These are phyloP conservation scores for Symphodus melops DNA, from an alignment of 2,113 vertebrate genomes.

Conservation along the genomic window DNA sequence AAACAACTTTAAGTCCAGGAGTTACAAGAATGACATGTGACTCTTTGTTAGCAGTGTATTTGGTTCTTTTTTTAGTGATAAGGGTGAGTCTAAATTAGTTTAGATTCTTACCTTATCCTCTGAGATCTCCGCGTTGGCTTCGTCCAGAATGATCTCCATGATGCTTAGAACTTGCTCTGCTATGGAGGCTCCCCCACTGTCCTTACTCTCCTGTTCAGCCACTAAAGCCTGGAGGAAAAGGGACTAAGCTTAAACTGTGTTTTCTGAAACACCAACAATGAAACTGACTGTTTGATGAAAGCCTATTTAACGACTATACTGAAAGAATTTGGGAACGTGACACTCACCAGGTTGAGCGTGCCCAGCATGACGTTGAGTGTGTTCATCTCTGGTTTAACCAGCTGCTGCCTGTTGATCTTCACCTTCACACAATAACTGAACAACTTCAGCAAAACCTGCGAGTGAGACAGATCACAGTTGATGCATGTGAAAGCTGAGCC, in stretches of 20 bases:
- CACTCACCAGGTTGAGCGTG: constrained; percentile 93
- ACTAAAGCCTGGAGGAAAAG: constrained; percentile 87
- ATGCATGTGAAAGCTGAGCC: background rate
- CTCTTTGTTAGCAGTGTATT: background rate
- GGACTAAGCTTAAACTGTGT: background rate
- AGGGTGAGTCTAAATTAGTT: background rate
- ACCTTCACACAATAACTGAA: constrained; percentile 99
- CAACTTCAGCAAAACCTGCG: constrained; percentile 93
- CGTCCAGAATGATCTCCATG: constrained; percentile 99
- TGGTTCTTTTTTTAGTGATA: background rate
- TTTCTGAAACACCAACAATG: background rate
- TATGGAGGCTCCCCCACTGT: constrained; percentile 95
- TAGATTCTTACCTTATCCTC: constrained; percentile 92
- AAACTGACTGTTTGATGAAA: background rate
- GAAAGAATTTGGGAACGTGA: background rate
- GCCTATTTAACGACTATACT: background rate
- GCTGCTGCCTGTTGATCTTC: constrained; percentile 96
- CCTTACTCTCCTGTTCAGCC: constrained; percentile 98
- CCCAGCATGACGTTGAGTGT: constrained; percentile 98
- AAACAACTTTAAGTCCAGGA: constrained; percentile 1
- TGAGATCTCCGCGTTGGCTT: constrained; percentile 97
- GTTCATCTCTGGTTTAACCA: constrained; percentile 98
- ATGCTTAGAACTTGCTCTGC: constrained; percentile 98
- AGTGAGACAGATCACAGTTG: background rate
- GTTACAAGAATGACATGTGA: background rate